phyloP scores from a whole-genome alignment of 2,797 vertebrate genomes.

The Melanotaenia trifasciata region DNA sequence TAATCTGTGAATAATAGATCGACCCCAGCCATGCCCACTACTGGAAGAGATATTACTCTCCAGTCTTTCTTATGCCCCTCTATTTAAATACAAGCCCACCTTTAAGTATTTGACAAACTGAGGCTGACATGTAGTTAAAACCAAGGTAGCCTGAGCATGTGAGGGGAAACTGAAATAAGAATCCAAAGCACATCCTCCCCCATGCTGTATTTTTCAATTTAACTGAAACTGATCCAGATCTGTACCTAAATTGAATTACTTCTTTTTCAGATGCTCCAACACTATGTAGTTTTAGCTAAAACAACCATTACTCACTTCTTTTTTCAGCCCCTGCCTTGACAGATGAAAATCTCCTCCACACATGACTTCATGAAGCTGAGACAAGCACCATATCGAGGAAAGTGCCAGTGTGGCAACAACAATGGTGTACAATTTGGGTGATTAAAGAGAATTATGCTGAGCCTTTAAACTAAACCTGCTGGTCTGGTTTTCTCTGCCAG shows the following conservation, averaged over 20 bases:
- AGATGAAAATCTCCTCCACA: not conserved
- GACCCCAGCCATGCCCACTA: slow-evolving; percentile 11
- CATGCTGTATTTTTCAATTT: not conserved
- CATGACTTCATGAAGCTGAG: not conserved
- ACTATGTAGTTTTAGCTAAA: not conserved
- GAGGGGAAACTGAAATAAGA: not conserved
- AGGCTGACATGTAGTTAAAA: not conserved
- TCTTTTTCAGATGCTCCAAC: no score
- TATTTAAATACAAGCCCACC: not conserved
- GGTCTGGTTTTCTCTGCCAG: slow-evolving; percentile 56
- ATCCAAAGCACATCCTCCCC: not conserved
- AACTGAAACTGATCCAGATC: not conserved
- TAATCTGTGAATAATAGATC: slow-evolving; percentile 68
- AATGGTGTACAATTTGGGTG: slow-evolving; percentile 40
- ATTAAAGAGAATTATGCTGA: slow-evolving; percentile 73
- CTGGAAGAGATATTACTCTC: slow-evolving; percentile 34
- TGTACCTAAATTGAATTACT: no score
- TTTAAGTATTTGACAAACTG: not conserved
- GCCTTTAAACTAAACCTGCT: slow-evolving; percentile 55
- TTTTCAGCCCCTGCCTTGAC: not conserved
- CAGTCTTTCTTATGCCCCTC: not conserved
- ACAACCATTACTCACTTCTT: not conserved
- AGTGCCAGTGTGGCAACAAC: slow-evolving; percentile 39
- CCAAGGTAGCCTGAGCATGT: not conserved
- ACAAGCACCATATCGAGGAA: slow-evolving; percentile 13